Conservation (phyloP, 35 echinoderm and acorn worm genomes). For the Chiridota heheva region DNA sequence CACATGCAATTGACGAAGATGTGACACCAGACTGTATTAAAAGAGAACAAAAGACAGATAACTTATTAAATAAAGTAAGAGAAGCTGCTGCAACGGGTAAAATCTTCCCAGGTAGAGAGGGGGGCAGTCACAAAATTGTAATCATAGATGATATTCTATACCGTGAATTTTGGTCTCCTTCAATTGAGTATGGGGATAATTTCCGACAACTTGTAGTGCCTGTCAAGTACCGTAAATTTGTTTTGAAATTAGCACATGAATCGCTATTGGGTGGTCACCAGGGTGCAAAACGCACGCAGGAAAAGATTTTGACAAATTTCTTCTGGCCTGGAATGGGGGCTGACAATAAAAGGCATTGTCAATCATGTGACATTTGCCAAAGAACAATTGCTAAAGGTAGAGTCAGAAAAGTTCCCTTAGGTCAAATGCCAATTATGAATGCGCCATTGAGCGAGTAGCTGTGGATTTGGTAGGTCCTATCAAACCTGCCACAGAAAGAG, state of each 20-base stretch:
- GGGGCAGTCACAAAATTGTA: neutral
- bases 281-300: neutral
- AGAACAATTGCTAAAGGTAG: conserved; percentile 12
- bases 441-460: conserved; percentile 1
- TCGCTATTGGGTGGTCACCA: conserved; percentile 5
- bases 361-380: conserved; percentile 27
- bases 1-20: too few relatives aligned
- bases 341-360: neutral
- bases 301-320: conserved; percentile 17
- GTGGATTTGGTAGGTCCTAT: conserved; percentile 29
- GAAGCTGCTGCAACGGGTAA: neutral
- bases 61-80: neutral
- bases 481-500: neutral
- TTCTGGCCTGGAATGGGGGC: conserved; percentile 4
- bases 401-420: conserved; percentile 14
- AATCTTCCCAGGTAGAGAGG: neutral
- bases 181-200: neutral
- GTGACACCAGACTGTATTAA: neutral
- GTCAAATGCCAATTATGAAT: conserved; percentile 11
- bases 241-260: conserved; percentile 11
- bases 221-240: conserved; percentile 1
- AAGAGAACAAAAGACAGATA: neutral
- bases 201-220: conserved; percentile 15
- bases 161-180: neutral
- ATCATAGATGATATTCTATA: neutral